Base-by-base conservation (phyloP, 2,888 invertebrate genomes). In the Cantharis flavilabris region DNA sequence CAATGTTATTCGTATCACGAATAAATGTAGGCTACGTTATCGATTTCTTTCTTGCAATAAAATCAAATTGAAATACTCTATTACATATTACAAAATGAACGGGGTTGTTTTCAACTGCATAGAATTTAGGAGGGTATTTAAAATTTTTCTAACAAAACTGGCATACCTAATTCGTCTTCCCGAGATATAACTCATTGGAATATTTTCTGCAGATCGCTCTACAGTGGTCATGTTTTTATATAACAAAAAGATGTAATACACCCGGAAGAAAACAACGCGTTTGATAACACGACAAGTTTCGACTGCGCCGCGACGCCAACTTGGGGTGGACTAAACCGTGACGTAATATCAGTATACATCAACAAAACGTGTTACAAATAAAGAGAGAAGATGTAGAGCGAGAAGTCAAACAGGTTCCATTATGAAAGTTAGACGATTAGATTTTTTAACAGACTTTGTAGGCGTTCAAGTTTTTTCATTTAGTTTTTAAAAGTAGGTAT, bases 211-310 rank as follows among this genome's bases (percentile, higher is more conserved):
- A 16, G 83, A 80, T 73, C 83, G 82, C 74, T 84, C 81, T 49
- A 85, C 82, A 76, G 83, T 84, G 70, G 85, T 84, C 84, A 84
- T 84, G 75, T 79, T 82, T 77, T 18, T 70, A 13, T 33, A 13
- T 33, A 33, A 33, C 33, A 33, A 33, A 33, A 33, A 13, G 33
- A 33, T 33, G n/a, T n/a, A 33, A 33, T 33, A 2, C 33, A 33
- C 33, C 1, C 64, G 63, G 73, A 79, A 73, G 23, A 72, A 76
- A 76, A 72, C 64, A 67, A 33, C 14, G 76, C 67, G 62, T 30
- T 30, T 62, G 69, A 79, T 75, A 72, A 67, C 73, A 78, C 76
- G 23, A 62, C 72, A 63, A 63, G 70, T 23, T 69, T 71, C 30
- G 73, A 75, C 75, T 75, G 79, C 79, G 79, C 70, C 79, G 76